Evolutionary conservation across 2,888 invertebrate species (phyloP).

Genomic region (Pilophorus perplexus): DNA sequence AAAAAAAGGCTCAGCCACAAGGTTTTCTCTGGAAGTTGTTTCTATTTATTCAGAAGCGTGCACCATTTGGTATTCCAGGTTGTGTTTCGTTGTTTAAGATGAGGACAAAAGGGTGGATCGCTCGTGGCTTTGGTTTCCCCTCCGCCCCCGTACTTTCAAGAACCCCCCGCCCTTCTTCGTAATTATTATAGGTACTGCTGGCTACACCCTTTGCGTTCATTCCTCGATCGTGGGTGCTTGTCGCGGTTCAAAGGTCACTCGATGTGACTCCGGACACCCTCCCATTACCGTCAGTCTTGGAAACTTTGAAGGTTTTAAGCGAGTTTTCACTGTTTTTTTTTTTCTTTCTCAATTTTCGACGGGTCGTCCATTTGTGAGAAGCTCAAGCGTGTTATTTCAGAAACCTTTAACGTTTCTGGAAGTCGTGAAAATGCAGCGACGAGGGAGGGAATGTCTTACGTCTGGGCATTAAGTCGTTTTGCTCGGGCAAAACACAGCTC

Average conservation of each 20-base stretch:
- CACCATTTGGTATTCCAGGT: constrained; percentile 35
- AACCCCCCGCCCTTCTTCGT: background rate
- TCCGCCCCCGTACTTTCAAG: background rate
- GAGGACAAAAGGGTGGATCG: constrained; percentile 23
- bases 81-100: constrained; percentile 23
- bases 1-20: background rate
- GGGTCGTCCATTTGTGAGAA: background rate
- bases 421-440: too few species aligned
- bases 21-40: constrained; percentile 3
- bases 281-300: background rate
- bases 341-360: background rate
- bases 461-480: too few species aligned
- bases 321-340: background rate
- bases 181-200: constrained; percentile 4
- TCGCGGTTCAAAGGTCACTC: constrained; percentile 14
- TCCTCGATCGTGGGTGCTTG: background rate
- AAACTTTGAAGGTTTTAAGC: constrained; percentile 1
- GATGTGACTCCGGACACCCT: background rate
- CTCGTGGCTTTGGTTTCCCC: constrained; percentile 24
- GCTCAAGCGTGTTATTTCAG: background rate
- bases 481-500: too few species aligned
- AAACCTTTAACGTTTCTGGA: constrained; percentile 14
- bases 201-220: background rate
- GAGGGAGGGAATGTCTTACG: too few species aligned
- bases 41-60: constrained; percentile 36